Evolutionary conservation across 2,113 vertebrate genomes (phyloP), one percentile per base, ranked within the genome.

Genomic region (Archilochus colubris): DNA sequence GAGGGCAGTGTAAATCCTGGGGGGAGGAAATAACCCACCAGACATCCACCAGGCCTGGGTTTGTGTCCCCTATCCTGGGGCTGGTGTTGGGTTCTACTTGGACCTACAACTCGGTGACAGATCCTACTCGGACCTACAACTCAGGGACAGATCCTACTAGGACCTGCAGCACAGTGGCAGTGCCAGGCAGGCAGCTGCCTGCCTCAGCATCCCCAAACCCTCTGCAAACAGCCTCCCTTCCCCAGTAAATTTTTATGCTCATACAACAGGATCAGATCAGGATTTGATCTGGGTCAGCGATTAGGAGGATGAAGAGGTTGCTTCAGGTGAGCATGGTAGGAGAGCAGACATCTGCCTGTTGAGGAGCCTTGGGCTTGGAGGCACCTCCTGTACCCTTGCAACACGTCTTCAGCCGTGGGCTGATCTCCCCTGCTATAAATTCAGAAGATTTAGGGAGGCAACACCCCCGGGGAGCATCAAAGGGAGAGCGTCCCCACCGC

Each of bases 401-500:
- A 6, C 8, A 10, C 25, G 4, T 86, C 72, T 30, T 31, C n/a
- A 74, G 59, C 25, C 0, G 0, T 53, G 28, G 44, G 33, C 25
- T 54, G 40, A 7, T 50, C 21, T 74, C 77, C 30, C 18, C 50
- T 55, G 62, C 43, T 62, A 2, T 14, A 15, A 63, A 27, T 68
- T 30, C 4, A 2, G 83, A 27, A 19, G 11, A 33, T 78, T 81
- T 74, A 59, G 30, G 16, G 8, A 11, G n/a, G 46, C 10, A 50
- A 1, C 0, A 0, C 51, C 46, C 4, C 3, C 0, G 2, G 84
- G 69, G 69, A 51, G 1, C 28, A 2, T 25, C 73, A 36, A 46
- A 43, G 68, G 53, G 68, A n/a, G 44, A 0, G 1, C 2, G 2
- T 36, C 36, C 70, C 54, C 13, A 2, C 2, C 0, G 3, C 33